Evolutionary conservation across 2,797 vertebrate genomes (phyloP).

Genomic region (Meda fulgida): DNA sequence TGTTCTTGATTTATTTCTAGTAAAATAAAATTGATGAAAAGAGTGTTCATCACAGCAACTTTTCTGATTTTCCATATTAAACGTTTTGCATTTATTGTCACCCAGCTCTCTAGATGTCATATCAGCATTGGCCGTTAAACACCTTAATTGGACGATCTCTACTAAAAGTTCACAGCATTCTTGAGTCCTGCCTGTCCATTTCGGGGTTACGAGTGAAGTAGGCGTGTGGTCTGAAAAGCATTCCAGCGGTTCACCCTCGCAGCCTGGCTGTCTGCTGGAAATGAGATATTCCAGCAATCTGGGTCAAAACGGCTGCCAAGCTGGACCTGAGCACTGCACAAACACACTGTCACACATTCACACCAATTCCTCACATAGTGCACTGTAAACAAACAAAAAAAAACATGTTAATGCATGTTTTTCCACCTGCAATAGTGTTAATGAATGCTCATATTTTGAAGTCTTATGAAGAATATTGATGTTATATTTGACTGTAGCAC

Average conservation of each 20-base stretch:
- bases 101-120: not conserved
- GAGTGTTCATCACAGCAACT: not conserved
- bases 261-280: constrained; percentile 63
- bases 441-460: not conserved
- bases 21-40: not conserved
- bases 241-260: constrained; percentile 70
- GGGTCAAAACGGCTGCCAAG: constrained; percentile 48
- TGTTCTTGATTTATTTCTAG: too few relatives aligned
- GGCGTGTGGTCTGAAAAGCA: constrained; percentile 61
- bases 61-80: not conserved
- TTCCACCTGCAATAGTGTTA: not conserved
- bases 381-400: not conserved
- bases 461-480: not conserved
- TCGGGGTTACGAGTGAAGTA: constrained; percentile 50
- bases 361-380: constrained; percentile 16
- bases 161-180: constrained; percentile 18
- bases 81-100: not conserved
- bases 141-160: not conserved
- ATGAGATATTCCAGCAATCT: constrained; percentile 51
- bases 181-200: constrained; percentile 3
- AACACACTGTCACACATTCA: constrained; percentile 31
- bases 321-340: constrained; percentile 41
- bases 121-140: not conserved
- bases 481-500: not conserved
- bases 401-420: not conserved